Conservation (phyloP, 2,797 vertebrate species). For the Masticophis lateralis region DNA sequence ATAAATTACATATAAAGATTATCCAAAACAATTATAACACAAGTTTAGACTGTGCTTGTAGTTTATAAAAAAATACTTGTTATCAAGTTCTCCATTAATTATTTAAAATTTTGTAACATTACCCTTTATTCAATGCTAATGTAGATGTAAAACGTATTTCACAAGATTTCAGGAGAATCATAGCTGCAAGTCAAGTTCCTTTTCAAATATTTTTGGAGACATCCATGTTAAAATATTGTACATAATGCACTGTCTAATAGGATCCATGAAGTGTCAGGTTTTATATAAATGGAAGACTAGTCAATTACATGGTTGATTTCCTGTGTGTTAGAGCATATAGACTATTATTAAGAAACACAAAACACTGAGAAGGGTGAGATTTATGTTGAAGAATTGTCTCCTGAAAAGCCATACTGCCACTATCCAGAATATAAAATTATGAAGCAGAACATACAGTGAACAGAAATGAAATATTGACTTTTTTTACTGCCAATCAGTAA, state of each 20-base stretch:
- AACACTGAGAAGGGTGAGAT: conserved; percentile 1
- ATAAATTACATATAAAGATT: background rate
- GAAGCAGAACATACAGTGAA: background rate
- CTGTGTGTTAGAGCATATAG: conserved; percentile 48
- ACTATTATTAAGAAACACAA: conserved; percentile 44
- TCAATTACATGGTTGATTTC: conserved; percentile 61
- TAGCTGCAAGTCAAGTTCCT: conserved; percentile 25
- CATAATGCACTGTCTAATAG: conserved; percentile 40
- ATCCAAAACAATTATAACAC: background rate
- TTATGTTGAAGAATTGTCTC: background rate
- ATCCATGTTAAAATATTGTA: conserved; percentile 24
- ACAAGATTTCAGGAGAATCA: conserved; percentile 11
- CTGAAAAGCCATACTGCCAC: background rate
- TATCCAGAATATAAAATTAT: background rate
- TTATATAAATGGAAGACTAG: conserved; percentile 54
- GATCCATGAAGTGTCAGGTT: conserved; percentile 37
- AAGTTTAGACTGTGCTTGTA: background rate
- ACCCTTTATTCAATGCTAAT: background rate
- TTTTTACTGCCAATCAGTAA: background rate
- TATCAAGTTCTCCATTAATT: background rate
- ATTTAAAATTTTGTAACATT: background rate
- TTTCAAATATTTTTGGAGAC: background rate
- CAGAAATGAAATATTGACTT: background rate
- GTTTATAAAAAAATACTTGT: background rate
- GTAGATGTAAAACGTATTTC: conserved; percentile 20